Base-by-base conservation (phyloP, 2,888 invertebrate genomes). In the Pemphredon lugubris region DNA sequence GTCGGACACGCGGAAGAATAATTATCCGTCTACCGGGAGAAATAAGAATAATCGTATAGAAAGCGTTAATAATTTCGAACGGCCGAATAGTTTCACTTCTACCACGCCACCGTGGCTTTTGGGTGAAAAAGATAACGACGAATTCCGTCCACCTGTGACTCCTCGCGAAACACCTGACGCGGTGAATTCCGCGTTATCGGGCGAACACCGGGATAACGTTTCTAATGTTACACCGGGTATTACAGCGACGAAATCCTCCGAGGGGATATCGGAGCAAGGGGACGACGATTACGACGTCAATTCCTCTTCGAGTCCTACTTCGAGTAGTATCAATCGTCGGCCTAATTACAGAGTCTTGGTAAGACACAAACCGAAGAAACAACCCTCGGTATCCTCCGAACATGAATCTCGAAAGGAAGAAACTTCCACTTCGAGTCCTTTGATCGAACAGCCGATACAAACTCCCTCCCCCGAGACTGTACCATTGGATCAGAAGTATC, bases 301-400 rank as follows among this genome's bases (percentile, higher is more conserved):
- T n/a, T n/a, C n/a, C n/a, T n/a, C n/a, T n/a, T n/a, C n/a, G n/a
- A n/a, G n/a, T n/a, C n/a, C n/a, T n/a, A n/a, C n/a, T n/a, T n/a
- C n/a, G n/a, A n/a, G n/a, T n/a, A n/a, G n/a, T n/a, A n/a, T n/a
- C n/a, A n/a, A n/a, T n/a, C n/a, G n/a, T n/a, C n/a, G n/a, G n/a
- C n/a, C n/a, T n/a, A n/a, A n/a, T n/a, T 79, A 79, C 26, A 79
- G 61, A 30, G 51, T 79, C 0, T 18, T 70, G 0, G 18, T 68
- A 0, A 65, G 79, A 23, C 63, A 72, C 2, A 75, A 67, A 14
- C 48, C 66, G 0, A 57, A 30, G 14, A 69, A 77, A 45, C 5
- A 77, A 45, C 5, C 48, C 2, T 6, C 21, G 0, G 30, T 45
- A 26, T 5, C 61, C 0, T 2, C 5, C 1, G 34, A 0, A 23